Percentiles rank a stretch among this genome's conserved stretches.
These are phyloP conservation scores for Origma solitaria DNA, from an alignment of 2,113 vertebrate species.

Conservation along the genomic window DNA sequence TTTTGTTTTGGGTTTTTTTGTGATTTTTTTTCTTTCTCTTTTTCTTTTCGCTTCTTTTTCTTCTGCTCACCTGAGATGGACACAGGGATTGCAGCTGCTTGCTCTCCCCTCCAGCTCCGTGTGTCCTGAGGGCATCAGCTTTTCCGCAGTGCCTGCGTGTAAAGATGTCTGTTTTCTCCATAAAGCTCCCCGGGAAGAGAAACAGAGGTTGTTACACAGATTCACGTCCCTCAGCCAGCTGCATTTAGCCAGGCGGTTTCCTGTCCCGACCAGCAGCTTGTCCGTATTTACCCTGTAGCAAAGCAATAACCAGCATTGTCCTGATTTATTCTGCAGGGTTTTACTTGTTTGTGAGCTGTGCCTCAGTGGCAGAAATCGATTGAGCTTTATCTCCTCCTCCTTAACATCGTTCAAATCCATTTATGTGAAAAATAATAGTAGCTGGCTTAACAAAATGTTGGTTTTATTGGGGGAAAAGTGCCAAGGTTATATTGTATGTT, in stretches of 20 bases:
- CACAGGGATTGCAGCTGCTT: rapidly evolving
- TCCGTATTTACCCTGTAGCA: not conserved
- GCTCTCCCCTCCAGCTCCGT: not conserved
- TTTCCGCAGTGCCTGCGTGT: not conserved
- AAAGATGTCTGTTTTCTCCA: not conserved
- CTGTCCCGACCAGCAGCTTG: not conserved
- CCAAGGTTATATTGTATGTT: not conserved
- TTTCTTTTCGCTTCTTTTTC: not conserved
- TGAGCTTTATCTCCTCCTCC: not conserved
- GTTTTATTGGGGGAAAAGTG: not conserved
- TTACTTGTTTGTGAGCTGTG: not conserved
- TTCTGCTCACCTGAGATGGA: not conserved
- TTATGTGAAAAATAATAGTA: not conserved
- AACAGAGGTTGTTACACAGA: rapidly evolving
- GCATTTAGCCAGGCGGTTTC: not conserved
- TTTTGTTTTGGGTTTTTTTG: not conserved
- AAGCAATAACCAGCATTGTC: not conserved
- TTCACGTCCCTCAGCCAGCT: not conserved
- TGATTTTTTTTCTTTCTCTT: not conserved
- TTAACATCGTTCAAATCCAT: not conserved
- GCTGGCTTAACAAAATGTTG: not conserved
- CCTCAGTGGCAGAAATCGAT: not conserved
- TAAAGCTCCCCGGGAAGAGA: not conserved
- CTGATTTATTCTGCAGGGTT: not conserved
- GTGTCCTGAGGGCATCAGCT: not conserved